Base-by-base conservation (phyloP, 2,797 vertebrate genomes). In the Pseudotriccus pelzelni region DNA sequence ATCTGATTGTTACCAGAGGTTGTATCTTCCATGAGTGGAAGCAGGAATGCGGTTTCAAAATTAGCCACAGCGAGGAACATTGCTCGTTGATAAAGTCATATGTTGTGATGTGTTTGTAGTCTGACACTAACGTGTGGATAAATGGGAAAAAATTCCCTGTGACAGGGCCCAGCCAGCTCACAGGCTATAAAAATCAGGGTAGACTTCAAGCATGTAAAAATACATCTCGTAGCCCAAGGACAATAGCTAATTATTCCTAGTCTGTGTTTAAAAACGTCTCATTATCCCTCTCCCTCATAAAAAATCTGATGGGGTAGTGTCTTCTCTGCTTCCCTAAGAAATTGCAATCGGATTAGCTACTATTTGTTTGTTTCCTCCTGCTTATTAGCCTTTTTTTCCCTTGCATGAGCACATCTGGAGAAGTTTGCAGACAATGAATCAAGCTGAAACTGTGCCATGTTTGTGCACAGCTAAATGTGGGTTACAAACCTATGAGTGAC, bases 401-500 rank as follows among this genome's bases (percentile, higher is more conserved):
- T 92, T 90, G 25, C 56, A 10, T 82, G 89, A 87, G 53, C 79
- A 90, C 90, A 96, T 96, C 93, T 97, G 95, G 94, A 96, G 96
- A 96, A 96, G 96, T 96, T 96, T 91, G 93, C 4, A 30, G 91
- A 91, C 93, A 84, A 74, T 93, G 95, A 94, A 96, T 97, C 96
- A 89, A 96, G 97, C 94, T 96, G 96, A 97, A 97, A 90, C 94
- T 79, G 97, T 97, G 96, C 94, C 90, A 75, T 92, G 94, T 95
- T 80, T 90, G 64, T 62, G 78, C 70, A 81, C 96, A 97, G 94
- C 96, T 98, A 97, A 98, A 97, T 97, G 96, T 96, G 97, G 97
- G 97, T 97, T 96, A 88, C 95, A 95, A 97, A 97, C 96, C 96
- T 81, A 87, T 92, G 96, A 97, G 96, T 97, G 97, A 96, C 97